A percentile compares a stretch with the other conserved stretches of the same genome.
Conservation (phyloP, 2,797 vertebrate species). For the Numenius phaeopus region DNA sequence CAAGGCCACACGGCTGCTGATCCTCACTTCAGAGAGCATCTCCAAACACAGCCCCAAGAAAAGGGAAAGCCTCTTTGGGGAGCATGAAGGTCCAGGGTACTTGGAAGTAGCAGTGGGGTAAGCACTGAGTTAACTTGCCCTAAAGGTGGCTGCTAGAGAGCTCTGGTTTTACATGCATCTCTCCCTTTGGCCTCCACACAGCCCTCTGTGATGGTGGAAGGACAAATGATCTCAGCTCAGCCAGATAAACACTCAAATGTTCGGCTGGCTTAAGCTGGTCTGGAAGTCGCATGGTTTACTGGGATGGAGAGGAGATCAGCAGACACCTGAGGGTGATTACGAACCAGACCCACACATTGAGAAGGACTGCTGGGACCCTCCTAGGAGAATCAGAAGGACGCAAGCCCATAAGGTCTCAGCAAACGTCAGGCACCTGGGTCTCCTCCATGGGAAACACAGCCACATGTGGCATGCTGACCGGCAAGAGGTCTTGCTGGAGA, state of each 20-base stretch:
- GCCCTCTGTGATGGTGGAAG: neutral
- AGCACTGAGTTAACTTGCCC: neutral
- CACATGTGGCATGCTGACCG: accelerated
- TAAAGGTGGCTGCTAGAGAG: neutral
- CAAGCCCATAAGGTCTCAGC: neutral
- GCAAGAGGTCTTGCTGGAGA: neutral
- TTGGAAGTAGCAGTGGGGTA: neutral
- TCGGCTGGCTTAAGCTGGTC: neutral
- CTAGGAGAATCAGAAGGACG: neutral
- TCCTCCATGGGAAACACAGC: neutral
- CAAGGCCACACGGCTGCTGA: accelerated
- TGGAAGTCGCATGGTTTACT: accelerated
- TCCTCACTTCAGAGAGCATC: accelerated
- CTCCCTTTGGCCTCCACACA: neutral
- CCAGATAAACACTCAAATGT: neutral
- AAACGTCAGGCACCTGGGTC: neutral
- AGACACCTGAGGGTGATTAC: neutral
- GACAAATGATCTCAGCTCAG: neutral
- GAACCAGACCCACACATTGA: neutral
- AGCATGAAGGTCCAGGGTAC: neutral
- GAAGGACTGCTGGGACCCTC: neutral
- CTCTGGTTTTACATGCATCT: neutral
- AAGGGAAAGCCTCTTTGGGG: neutral
- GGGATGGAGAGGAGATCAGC: neutral
- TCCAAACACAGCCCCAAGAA: neutral